Percentiles rank a stretch among this genome's conserved stretches.
Evolutionary conservation across 2,113 vertebrate genomes (phyloP).

Genomic region (Alligator sinensis): DNA sequence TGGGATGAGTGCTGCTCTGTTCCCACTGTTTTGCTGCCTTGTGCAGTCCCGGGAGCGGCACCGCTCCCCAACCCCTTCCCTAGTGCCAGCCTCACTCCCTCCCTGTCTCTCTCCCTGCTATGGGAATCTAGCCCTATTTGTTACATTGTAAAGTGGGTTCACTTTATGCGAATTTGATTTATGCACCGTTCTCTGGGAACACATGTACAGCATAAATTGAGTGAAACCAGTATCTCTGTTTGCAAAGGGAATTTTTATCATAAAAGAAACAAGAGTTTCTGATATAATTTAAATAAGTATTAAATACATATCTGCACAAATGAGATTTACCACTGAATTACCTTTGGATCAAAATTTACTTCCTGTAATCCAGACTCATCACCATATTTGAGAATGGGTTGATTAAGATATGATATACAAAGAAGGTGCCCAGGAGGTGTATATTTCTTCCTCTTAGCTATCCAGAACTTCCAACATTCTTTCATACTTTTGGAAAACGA

Average conservation of each 20-base stretch:
- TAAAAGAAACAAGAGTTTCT: not conserved
- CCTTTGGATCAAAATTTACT: constrained; percentile 79
- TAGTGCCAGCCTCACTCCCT: too few relatives aligned
- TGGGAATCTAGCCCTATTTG: too few relatives aligned
- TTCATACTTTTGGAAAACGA: constrained; percentile 79
- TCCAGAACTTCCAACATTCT: constrained; percentile 76
- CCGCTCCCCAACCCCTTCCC: too few relatives aligned
- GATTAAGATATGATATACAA: constrained; percentile 75
- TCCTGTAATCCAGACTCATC: constrained; percentile 69
- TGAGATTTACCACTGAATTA: not conserved
- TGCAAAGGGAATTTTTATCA: not conserved
- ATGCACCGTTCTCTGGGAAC: too few relatives aligned
- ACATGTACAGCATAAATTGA: too few relatives aligned
- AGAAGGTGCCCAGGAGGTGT: constrained; percentile 74
- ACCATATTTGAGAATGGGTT: constrained; percentile 65
- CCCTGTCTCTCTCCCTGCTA: too few relatives aligned
- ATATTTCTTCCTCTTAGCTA: constrained; percentile 71
- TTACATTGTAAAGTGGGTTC: too few relatives aligned
- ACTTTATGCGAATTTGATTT: too few relatives aligned
- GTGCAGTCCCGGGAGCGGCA: too few relatives aligned
- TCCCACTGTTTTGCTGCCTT: too few relatives aligned
- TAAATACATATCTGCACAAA: not conserved
- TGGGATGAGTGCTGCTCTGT: too few relatives aligned
- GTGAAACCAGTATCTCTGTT: too few relatives aligned
- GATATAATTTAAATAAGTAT: not conserved